phyloP scores from a whole-genome alignment of 2,113 vertebrate species.

The Argyrosomus japonicus region DNA sequence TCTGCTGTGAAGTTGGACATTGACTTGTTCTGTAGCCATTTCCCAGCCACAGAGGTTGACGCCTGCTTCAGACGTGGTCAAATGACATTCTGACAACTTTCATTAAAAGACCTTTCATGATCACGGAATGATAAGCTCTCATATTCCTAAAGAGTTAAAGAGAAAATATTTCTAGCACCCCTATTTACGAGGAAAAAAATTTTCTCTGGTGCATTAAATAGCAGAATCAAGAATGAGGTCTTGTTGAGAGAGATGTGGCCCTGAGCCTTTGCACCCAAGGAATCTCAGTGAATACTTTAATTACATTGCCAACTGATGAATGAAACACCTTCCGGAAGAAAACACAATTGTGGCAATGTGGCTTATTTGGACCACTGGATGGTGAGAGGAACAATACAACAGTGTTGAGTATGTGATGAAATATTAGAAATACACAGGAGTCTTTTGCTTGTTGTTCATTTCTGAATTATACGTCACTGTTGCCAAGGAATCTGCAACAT shows the following conservation, averaged over 20 bases:
- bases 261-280: slow-evolving; percentile 27
- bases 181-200: not conserved
- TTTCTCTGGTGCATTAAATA: slow-evolving; percentile 18
- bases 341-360: not conserved
- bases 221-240: slow-evolving; percentile 43
- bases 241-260: slow-evolving; percentile 28
- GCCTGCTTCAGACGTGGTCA: too few species aligned
- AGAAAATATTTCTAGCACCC: slow-evolving; percentile 6
- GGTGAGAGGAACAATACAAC: not conserved
- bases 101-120: not conserved
- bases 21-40: too few species aligned
- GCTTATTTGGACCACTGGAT: slow-evolving; percentile 9
- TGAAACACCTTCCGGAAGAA: slow-evolving; percentile 45
- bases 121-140: not conserved
- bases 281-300: slow-evolving; percentile 46
- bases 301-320: slow-evolving; percentile 59
- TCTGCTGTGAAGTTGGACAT: too few species aligned
- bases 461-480: not conserved
- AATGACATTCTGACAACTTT: not conserved
- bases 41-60: too few species aligned
- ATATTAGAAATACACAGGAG: slow-evolving; percentile 14
- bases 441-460: slow-evolving; percentile 24
- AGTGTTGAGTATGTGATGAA: slow-evolving; percentile 19
- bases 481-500: slow-evolving; percentile 18
- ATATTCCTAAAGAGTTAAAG: not conserved